Base-by-base conservation (phyloP, 2,113 vertebrate species). In the Dendropsophus ebraccatus region DNA sequence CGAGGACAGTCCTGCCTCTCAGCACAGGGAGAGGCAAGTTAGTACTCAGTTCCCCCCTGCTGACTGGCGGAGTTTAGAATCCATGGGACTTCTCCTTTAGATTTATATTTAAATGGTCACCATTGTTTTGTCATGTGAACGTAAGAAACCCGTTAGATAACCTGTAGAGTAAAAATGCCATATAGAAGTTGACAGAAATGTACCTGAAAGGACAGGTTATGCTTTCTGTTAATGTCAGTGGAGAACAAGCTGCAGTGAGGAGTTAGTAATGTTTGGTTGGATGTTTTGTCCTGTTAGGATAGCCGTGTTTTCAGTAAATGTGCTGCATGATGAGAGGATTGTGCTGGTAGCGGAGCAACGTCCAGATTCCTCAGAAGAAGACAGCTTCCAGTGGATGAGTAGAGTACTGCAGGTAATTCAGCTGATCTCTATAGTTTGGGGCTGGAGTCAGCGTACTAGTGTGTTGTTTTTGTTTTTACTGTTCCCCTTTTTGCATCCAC, bases 321-420 rank as follows among this genome's bases (percentile, higher is more conserved):
- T 99, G 78, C 92, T 99, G 37, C 96, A 95, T 5, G 97, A 99
- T 1, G 97, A 99, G 89, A 94, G 97, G 77, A 96, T 99, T 0
- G 95, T 99, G 52, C 95, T 99, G 21, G 97, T 98, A 89, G 97
- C 97, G 0, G 97, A 99, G 89, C 97, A 99, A 92, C 95, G 97
- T 85, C 97, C 97, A 0, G 97, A 99, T 0, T 96, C 97, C 0
- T 97, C 97, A 0, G 97, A 99, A 91, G 97, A 99, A 89, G 97
- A 99, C 93, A 98, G 97, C 92, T 99, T 99, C 91, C 97, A 98
- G 93, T 99, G 97, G 97, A 99, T 99, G 97, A 98, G 97, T 90
- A 95, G 97, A 0, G 96, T 98, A 78, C 94, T 99, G 50, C 97
- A 99, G 96, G 97, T 99, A 90, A 88, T 84, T 83, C 89, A 78